Evolutionary conservation across 2,113 vertebrate species (phyloP).

Genomic region (Mustela nigripes): DNA sequence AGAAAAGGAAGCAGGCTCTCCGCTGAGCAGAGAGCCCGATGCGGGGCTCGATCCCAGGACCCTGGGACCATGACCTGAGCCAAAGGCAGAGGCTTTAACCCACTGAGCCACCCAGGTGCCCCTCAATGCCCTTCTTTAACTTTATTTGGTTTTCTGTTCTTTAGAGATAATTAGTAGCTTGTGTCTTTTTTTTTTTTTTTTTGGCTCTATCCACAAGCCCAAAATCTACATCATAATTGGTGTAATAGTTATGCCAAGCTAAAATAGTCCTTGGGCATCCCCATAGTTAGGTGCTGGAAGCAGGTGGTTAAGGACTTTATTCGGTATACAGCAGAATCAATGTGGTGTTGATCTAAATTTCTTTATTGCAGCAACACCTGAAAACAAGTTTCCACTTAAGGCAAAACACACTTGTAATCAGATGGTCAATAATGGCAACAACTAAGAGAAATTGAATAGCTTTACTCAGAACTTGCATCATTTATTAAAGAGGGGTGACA

Average conservation of each 20-base stretch:
- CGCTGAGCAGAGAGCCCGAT: no score
- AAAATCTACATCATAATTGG: background rate
- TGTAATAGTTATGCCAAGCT: background rate
- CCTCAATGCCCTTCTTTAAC: background rate
- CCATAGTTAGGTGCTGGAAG: background rate
- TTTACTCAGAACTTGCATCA: slow-evolving; percentile 39
- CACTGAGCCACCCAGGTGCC: no score
- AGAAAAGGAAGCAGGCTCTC: no score
- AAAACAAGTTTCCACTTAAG: slow-evolving; percentile 37
- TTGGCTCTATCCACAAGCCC: background rate
- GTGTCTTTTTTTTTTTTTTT: background rate
- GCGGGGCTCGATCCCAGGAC: no score
- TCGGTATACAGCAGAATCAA: slow-evolving; percentile 18
- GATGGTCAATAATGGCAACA: slow-evolving; percentile 49
- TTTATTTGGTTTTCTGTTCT: background rate
- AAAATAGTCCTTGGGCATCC: slow-evolving; percentile 1
- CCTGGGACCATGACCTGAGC: no score
- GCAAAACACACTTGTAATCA: slow-evolving; percentile 4
- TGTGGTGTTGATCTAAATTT: background rate
- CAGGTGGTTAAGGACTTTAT: background rate
- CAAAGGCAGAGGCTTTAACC: no score
- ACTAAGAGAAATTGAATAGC: slow-evolving; percentile 20
- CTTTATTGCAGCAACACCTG: slow-evolving; percentile 25
- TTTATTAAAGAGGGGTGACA: background rate
- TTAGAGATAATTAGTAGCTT: slow-evolving; percentile 29